Base-by-base conservation (phyloP, 2,888 invertebrate genomes). In the Phaonia tiefii region DNA sequence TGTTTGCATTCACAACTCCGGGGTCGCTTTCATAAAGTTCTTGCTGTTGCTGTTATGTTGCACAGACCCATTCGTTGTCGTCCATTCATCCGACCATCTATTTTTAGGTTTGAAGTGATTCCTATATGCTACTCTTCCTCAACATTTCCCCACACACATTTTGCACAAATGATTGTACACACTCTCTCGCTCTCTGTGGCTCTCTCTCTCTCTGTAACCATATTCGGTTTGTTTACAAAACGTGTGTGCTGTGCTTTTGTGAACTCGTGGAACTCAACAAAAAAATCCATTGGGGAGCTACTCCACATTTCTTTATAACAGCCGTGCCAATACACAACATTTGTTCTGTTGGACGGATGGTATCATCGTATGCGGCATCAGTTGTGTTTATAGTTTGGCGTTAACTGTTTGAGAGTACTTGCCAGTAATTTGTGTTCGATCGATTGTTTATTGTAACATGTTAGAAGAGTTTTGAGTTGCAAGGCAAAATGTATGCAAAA, bases 61-160 rank as follows among this genome's bases (percentile, higher is more conserved):
- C 60, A 70, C 69, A 80, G 70, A 79, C 79, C 31, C 31, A 31
- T 31, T 8, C 31, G 8, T n/a, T n/a, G n/a, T n/a, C n/a, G n/a
- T n/a, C 31, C 31, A 8, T 31, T 8, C 31, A 31, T 3, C 31
- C 31, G 31, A 3, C 31, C 8, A 81, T 83, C 83, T 76, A 75
- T 31, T 76, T 66, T 73, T 80, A 60, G 58, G 82, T 83, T 81
- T 82, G 79, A 82, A 81, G 81, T 69, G 46, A 8, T 66, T 67
- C 75, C 51, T 31, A 17, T 58, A 25, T n/a, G 60, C 17, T n/a
- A 11, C 54, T 56, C 54, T 58, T 58, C 37, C 31, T 58, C 13
- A 10, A 1, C 8, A 7, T 58, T n/a, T 58, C 13, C 42, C n/a
- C 20, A 39, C 13, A 39, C 37, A 4, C 58, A 63, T 39, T 63